A percentile compares a stretch with the other conserved stretches of the same genome.
Conservation (phyloP, 1,140 invertebrate genomes). For the Paraescarpia echinospica region DNA sequence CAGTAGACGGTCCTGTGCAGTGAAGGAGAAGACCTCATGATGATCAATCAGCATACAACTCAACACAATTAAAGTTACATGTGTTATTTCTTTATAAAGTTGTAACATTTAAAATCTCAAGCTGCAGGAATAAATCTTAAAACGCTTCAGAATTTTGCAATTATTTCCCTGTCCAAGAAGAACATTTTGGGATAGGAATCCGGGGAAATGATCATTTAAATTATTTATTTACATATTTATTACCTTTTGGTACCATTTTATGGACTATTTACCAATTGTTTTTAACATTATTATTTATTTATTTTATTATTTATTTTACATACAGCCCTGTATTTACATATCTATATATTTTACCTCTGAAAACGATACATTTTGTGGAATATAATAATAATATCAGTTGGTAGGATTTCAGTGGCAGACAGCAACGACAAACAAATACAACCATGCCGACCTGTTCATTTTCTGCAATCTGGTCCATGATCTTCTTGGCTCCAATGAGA, state of each 20-base stretch:
- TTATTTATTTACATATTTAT: no score
- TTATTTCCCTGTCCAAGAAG: no score
- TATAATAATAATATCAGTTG: neutral
- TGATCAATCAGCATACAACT: neutral
- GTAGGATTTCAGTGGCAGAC: neutral
- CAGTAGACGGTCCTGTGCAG: conserved; percentile 39
- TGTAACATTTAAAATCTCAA: neutral
- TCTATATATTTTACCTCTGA: no score
- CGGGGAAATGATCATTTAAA: no score
- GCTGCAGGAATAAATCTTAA: neutral
- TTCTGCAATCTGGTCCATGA: conserved; percentile 57
- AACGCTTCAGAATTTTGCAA: no score
- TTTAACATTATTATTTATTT: no score
- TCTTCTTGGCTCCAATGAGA: conserved; percentile 52
- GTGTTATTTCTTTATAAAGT: neutral
- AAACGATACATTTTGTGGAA: no score
- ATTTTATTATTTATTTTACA: no score
- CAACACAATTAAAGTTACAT: neutral
- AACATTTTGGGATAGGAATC: no score
- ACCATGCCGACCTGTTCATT: conserved; percentile 49
- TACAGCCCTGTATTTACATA: no score
- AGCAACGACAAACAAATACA: neutral
- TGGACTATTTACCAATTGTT: no score
- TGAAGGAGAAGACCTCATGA: neutral
- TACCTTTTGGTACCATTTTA: no score